Percentiles rank a stretch among this genome's conserved stretches.
Evolutionary conservation across 1,140 invertebrate species (phyloP).

Genomic region (Eubasilissa regina): DNA sequence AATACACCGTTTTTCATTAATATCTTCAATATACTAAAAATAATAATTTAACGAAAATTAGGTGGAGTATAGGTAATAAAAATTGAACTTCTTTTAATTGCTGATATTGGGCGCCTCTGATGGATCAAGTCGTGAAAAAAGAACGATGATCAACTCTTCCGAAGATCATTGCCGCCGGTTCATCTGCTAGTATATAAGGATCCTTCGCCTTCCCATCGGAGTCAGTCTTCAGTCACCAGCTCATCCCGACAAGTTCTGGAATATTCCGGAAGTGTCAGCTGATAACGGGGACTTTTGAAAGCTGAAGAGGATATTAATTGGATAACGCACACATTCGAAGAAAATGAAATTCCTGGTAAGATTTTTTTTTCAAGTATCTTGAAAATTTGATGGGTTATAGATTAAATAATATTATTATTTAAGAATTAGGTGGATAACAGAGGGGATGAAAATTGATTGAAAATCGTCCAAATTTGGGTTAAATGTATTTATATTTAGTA

Average conservation of each 20-base stretch:
- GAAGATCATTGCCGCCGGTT: conserved; percentile 24
- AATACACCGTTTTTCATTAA: too few relatives aligned
- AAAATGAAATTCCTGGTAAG: conserved; percentile 29
- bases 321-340: background rate
- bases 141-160: background rate
- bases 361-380: too few relatives aligned
- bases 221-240: conserved; percentile 36
- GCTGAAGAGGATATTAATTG: background rate
- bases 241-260: conserved; percentile 43
- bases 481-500: too few relatives aligned
- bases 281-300: conserved; percentile 7
- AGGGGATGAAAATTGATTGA: too few relatives aligned
- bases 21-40: too few relatives aligned
- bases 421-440: too few relatives aligned
- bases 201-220: background rate
- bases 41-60: too few relatives aligned
- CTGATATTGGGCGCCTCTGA: conserved; percentile 8
- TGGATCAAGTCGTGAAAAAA: conserved; percentile 37
- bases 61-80: too few relatives aligned
- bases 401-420: too few relatives aligned
- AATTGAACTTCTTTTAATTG: background rate
- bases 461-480: too few relatives aligned
- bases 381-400: too few relatives aligned
- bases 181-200: conserved; percentile 43
- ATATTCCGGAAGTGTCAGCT: conserved; percentile 11